These are phyloP conservation scores for Malaclemys terrapin DNA, from an alignment of 2,113 vertebrate species.

Conservation along the genomic window DNA sequence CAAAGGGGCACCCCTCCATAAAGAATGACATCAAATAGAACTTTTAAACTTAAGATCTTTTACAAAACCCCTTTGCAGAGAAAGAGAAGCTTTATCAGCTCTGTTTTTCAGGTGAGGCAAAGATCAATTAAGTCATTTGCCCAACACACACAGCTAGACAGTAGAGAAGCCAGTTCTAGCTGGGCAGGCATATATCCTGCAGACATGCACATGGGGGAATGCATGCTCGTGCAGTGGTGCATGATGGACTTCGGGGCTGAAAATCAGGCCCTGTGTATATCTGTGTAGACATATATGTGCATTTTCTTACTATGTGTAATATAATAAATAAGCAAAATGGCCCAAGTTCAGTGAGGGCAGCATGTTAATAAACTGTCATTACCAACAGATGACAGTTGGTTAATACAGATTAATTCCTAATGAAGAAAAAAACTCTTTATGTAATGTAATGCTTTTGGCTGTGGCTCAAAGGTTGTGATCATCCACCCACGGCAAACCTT, in stretches of 20 bases:
- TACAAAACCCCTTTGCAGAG: neutral
- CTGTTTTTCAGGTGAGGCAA: accelerated
- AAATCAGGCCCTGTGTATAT: neutral
- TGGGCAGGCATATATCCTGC: neutral
- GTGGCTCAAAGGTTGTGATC: constrained; percentile 79
- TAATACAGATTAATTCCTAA: constrained; percentile 83
- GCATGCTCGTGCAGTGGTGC: neutral
- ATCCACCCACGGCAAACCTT: constrained; percentile 78
- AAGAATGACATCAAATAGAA: neutral
- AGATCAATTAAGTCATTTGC: neutral
- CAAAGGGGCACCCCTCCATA: neutral
- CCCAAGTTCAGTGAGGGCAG: neutral
- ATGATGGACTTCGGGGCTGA: accelerated
- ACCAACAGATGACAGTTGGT: constrained; percentile 78
- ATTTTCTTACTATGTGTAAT: constrained; percentile 65
- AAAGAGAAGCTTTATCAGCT: neutral
- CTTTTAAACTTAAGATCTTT: neutral
- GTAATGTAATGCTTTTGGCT: constrained; percentile 82
- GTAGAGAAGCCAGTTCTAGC: accelerated
- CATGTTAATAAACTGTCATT: constrained; percentile 53
- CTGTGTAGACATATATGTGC: constrained; percentile 38
- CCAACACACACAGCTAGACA: accelerated
- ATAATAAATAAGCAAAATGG: constrained; percentile 59
- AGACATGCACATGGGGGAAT: neutral
- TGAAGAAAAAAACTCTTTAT: constrained; percentile 83